Conservation (phyloP, 92 coral and sea anemone genomes). For the Blastomussa wellsi region DNA sequence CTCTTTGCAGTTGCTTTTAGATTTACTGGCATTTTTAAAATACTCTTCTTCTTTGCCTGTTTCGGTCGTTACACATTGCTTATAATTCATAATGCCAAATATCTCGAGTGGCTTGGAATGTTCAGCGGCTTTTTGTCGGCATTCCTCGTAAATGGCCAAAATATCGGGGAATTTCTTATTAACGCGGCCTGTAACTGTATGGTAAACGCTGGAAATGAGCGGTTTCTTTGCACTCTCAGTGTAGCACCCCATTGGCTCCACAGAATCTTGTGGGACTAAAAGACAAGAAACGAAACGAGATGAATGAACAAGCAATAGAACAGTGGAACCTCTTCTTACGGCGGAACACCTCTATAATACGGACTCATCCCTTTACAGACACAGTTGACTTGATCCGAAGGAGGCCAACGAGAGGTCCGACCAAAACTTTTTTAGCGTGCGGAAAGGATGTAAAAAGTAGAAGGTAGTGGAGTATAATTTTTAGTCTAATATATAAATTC, state of each 20-base stretch:
- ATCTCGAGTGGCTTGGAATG: not conserved
- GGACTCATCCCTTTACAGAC: too few species aligned
- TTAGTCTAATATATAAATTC: too few species aligned
- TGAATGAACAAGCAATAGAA: not conserved
- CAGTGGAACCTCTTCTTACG: not conserved
- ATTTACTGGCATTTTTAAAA: not conserved
- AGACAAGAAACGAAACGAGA: not conserved
- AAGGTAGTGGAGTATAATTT: too few species aligned
- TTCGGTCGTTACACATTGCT: constrained; percentile 10
- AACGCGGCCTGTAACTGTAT: not conserved
- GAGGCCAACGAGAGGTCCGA: too few species aligned
- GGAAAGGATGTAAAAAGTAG: too few species aligned
- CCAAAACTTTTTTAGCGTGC: too few species aligned
- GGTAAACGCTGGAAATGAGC: not conserved
- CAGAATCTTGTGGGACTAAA: constrained; percentile 11
- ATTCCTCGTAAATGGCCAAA: constrained; percentile 19
- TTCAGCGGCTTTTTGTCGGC: constrained; percentile 15
- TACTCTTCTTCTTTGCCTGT: not conserved
- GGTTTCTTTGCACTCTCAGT: not conserved
- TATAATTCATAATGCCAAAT: not conserved
- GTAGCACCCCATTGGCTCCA: constrained; percentile 14
- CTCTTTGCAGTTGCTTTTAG: not conserved
- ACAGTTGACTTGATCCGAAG: too few species aligned
- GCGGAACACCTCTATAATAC: too few species aligned
- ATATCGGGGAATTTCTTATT: not conserved